Evolutionary conservation across 2,888 invertebrate species (phyloP).

Genomic region (Venusia cambrica): DNA sequence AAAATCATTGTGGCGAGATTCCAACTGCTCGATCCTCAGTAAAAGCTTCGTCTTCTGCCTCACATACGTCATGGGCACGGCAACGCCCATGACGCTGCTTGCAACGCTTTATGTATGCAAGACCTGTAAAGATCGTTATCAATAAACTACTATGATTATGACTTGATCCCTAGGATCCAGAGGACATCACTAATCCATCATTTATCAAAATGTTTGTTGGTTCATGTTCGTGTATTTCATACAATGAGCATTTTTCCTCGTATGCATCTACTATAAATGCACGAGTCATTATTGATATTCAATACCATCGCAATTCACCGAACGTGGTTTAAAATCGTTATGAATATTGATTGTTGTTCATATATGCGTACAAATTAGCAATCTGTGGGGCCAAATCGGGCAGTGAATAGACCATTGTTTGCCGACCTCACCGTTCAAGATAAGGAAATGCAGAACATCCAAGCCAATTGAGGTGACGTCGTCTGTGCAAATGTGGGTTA

Average conservation of each 20-base stretch:
- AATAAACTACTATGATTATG: too few species aligned
- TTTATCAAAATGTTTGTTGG: too few species aligned
- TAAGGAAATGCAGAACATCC: constrained; percentile 41
- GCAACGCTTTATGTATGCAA: too few species aligned
- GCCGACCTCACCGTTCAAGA: constrained; percentile 41
- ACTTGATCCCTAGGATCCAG: too few species aligned
- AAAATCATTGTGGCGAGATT: too few species aligned
- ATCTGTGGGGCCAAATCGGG: constrained; percentile 38
- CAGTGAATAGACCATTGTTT: constrained; percentile 53
- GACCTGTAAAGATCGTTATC: too few species aligned
- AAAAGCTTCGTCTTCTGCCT: too few species aligned
- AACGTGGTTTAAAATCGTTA: constrained; percentile 52
- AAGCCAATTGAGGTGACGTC: constrained; percentile 19
- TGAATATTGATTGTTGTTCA: constrained; percentile 51
- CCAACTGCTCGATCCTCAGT: too few species aligned
- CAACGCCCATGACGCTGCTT: too few species aligned
- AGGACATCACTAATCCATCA: too few species aligned
- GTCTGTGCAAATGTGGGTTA: constrained; percentile 32
- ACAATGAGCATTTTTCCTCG: constrained; percentile 57
- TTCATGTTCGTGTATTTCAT: too few species aligned
- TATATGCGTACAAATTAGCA: constrained; percentile 31
- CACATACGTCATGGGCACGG: too few species aligned
- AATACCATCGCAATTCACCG: constrained; percentile 56
- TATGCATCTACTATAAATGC: constrained; percentile 52
- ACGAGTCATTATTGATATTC: constrained; percentile 53